Evolutionary conservation across 2,113 vertebrate genomes (phyloP).

Genomic region (Polypterus senegalus): DNA sequence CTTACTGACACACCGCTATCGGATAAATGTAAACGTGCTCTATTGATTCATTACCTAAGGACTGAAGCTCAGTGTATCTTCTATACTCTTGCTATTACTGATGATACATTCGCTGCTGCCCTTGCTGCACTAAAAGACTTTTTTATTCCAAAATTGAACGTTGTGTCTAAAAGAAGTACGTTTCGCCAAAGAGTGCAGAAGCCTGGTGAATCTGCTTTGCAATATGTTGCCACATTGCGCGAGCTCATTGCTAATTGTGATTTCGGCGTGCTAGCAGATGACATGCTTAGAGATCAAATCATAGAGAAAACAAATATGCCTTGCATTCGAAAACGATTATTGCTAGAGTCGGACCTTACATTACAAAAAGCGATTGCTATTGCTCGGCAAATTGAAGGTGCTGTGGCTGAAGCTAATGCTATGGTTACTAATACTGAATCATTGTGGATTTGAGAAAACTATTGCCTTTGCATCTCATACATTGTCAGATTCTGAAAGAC

Average conservation of each 20-base stretch:
- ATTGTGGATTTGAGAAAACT: no score
- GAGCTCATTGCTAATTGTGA: not conserved
- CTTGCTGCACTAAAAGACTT: not conserved
- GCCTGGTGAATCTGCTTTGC: not conserved
- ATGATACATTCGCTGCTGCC: not conserved
- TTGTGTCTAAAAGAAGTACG: not conserved
- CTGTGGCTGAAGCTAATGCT: no score
- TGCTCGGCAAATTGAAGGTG: not conserved
- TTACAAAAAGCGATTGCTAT: not conserved
- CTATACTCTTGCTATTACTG: not conserved
- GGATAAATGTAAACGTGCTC: not conserved
- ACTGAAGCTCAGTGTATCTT: conserved; percentile 1
- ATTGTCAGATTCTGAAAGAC: no score
- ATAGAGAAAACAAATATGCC: not conserved
- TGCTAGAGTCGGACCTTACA: not conserved
- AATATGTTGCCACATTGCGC: not conserved
- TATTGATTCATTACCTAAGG: not conserved
- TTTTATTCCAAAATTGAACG: not conserved
- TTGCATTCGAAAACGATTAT: not conserved
- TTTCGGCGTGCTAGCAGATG: not conserved
- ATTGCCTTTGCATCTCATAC: no score
- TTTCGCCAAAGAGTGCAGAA: not conserved
- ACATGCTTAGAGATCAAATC: not conserved
- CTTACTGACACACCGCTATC: not conserved
- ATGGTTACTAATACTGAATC: no score